Percentiles rank a stretch among this genome's conserved stretches.
Conservation (phyloP, 2,113 vertebrate species). For the Picathartes gymnocephalus region DNA sequence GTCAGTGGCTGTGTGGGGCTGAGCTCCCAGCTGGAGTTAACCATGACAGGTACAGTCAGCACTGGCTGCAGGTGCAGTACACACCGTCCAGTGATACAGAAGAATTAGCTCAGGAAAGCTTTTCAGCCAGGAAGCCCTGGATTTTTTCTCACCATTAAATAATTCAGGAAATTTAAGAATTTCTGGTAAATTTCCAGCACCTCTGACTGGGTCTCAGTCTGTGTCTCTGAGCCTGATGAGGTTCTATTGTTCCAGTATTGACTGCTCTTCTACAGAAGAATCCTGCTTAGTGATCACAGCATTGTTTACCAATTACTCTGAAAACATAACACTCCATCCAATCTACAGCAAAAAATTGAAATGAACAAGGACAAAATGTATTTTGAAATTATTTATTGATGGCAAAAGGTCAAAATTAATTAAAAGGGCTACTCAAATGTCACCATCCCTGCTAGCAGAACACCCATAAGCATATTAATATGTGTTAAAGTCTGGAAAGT, state of each 20-base stretch:
- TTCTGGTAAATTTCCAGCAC: not conserved
- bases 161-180: not conserved
- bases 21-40: not conserved
- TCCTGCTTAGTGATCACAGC: not conserved
- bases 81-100: not conserved
- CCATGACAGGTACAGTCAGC: not conserved
- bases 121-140: not conserved
- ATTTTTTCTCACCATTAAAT: not conserved
- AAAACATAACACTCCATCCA: not conserved
- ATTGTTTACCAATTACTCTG: not conserved
- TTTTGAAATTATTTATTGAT: not conserved
- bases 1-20: not conserved
- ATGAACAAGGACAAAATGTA: not conserved
- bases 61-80: not conserved
- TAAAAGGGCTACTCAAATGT: not conserved
- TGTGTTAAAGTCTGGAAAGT: not conserved
- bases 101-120: not conserved
- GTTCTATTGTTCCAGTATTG: not conserved
- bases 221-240: not conserved
- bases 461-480: not conserved
- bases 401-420: not conserved
- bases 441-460: not conserved
- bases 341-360: not conserved
- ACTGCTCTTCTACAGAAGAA: not conserved
- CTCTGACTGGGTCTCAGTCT: not conserved